Base-by-base conservation (phyloP, 92 coral and sea anemone species). In the Parazoanthus swiftii region DNA sequence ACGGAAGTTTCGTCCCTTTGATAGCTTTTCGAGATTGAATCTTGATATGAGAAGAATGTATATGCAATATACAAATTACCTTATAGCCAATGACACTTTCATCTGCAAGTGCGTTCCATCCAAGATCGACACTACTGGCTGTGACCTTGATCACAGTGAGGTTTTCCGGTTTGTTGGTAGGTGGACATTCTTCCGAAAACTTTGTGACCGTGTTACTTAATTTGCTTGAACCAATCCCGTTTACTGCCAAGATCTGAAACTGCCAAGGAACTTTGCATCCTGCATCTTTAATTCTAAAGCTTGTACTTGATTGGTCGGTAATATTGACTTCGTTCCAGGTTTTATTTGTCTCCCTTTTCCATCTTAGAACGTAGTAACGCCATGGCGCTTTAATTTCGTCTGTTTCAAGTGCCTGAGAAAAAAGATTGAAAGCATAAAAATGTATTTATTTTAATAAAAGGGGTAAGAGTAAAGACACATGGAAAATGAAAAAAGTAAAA, bases 271-370 rank as follows among this genome's bases (percentile, higher is more conserved):
- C 21, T 16, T 59, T 38, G 38, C 74, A 81, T 25, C 86, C 86
- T 8, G 86, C 86, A 25, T 63, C 73, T 37, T 63, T 2, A 35
- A 81, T 23, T 9, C 11, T 66, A 33, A 20, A 81, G 35, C 86
- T 39, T 81, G 86, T 63, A 16, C 25, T 63, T 65, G 59, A 33
- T 81, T 21, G 63, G 76, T 81, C 76, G 43, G 51, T 66, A 81
- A 81, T 66, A 68, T 81, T 81, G 43, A 81, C 74, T 2, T 3
- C 23, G 54, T 81, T 81, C 86, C 86, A 81, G 54, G 11, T 66
- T 36, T 70, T 81, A 23, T 81, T 59, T 21, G 20, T 42, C 29
- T 23, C 54, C 35, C 51, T 66, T 43, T 81, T 81, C 76, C 74
- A 68, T 66, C 37, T 81, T 43, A 81, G 46, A 0, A 81, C 86